Conservation (phyloP, 2,113 vertebrate genomes). For the Poicephalus gulielmi region DNA sequence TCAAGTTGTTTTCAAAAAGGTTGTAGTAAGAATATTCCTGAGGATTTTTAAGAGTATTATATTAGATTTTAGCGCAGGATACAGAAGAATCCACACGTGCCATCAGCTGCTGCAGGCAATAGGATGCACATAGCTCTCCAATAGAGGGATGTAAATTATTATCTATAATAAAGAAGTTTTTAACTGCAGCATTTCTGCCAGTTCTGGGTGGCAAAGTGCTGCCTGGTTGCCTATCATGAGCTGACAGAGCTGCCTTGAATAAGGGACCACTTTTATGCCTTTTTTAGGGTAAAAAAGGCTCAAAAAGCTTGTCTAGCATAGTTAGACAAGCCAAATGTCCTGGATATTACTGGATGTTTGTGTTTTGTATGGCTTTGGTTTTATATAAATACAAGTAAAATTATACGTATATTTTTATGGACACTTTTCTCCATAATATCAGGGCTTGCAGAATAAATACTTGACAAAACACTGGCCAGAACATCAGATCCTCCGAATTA, state of each 20-base stretch:
- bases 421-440: neutral
- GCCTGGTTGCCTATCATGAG: neutral
- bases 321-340: neutral
- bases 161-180: neutral
- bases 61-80: neutral
- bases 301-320: neutral
- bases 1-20: neutral
- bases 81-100: neutral
- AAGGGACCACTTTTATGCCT: neutral
- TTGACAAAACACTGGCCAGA: constrained; percentile 55
- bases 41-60: neutral
- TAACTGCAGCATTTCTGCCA: neutral
- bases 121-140: neutral
- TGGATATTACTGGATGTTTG: neutral
- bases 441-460: constrained; percentile 34
- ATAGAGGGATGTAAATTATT: neutral
- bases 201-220: neutral
- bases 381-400: neutral
- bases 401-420: neutral
- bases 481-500: constrained; percentile 72
- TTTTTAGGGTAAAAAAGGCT: neutral
- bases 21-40: neutral
- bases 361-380: neutral
- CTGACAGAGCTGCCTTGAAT: neutral
- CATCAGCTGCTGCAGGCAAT: neutral